Evolutionary conservation across 2,888 invertebrate genomes (phyloP).

Genomic region (Gonocerus acuteangulatus): DNA sequence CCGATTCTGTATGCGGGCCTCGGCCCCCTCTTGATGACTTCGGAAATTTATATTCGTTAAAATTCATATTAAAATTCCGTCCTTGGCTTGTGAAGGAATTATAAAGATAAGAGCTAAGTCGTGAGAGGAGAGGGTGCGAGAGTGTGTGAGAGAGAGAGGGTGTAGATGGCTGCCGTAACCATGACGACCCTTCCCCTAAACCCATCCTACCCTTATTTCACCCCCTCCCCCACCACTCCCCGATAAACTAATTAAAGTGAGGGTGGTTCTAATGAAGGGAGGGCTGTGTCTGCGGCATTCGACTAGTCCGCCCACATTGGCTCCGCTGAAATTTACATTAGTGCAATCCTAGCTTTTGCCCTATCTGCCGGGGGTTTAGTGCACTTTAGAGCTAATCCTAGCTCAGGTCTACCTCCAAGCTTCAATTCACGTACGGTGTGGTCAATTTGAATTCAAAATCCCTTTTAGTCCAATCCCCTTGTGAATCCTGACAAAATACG

Average conservation of each 20-base stretch:
- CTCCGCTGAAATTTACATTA: too few relatives aligned
- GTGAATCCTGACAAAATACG: too few relatives aligned
- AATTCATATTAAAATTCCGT: neutral
- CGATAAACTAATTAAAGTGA: neutral
- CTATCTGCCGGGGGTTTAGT: too few relatives aligned
- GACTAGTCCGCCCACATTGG: neutral
- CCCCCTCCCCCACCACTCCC: neutral
- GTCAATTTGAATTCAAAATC: too few relatives aligned
- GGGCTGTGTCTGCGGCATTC: neutral
- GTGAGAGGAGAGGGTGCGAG: too few relatives aligned
- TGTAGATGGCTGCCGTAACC: neutral
- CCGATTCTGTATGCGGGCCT: too few relatives aligned
- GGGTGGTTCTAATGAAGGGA: neutral
- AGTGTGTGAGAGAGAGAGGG: neutral
- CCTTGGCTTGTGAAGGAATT: neutral
- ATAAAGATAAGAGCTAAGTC: neutral
- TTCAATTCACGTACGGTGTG: too few relatives aligned
- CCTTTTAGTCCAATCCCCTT: too few relatives aligned
- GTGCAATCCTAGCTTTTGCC: too few relatives aligned
- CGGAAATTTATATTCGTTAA: neutral
- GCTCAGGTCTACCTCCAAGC: too few relatives aligned
- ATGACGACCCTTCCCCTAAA: neutral
- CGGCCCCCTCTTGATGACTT: neutral
- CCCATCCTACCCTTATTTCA: neutral
- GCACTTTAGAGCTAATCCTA: too few relatives aligned